A percentile compares a stretch with the other conserved stretches of the same genome.
Conservation (phyloP, 2,113 vertebrate species). For the Tyto alba region DNA sequence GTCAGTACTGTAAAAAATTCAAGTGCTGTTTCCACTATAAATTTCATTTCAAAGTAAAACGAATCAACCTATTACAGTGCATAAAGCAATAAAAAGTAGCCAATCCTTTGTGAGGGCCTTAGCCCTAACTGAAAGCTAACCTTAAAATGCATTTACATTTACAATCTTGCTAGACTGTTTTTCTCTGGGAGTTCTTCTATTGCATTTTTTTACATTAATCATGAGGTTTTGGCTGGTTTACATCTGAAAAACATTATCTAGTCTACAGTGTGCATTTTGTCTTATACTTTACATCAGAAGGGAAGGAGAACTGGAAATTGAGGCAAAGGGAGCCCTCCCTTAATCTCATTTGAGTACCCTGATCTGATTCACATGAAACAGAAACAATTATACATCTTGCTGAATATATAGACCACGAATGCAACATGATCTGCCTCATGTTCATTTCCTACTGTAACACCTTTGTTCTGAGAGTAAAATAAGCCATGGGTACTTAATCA, state of each 20-base stretch:
- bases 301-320: background rate
- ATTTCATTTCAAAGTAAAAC: background rate
- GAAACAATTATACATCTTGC: background rate
- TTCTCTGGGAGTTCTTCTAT: background rate
- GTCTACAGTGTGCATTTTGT: rapidly evolving
- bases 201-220: background rate
- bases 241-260: background rate
- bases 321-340: background rate
- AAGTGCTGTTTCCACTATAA: background rate
- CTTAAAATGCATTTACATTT: background rate
- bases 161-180: background rate
- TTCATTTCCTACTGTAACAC: background rate
- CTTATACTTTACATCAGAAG: background rate
- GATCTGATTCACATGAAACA: background rate
- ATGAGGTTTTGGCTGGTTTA: background rate
- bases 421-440: background rate
- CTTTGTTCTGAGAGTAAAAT: background rate
- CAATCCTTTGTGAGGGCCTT: background rate
- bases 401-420: background rate
- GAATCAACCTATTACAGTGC: background rate
- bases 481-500: background rate
- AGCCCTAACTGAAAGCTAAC: background rate
- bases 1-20: background rate
- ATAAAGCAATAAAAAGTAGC: background rate
- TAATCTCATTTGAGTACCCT: background rate